Base-by-base conservation (phyloP, 2,113 vertebrate genomes). In the Seriola quinqueradiata region DNA sequence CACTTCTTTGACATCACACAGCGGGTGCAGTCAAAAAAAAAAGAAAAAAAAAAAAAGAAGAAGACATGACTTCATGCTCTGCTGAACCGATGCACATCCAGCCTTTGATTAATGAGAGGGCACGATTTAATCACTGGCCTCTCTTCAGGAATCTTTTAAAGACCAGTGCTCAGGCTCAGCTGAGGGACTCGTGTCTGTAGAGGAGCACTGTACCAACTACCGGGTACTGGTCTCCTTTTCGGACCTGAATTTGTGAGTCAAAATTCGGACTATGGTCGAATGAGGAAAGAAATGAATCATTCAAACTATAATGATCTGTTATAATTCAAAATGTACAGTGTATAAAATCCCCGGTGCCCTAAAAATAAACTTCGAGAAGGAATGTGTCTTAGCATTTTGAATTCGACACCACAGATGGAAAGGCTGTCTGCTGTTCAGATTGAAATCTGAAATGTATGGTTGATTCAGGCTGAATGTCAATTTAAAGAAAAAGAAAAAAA, bases 1-100 rank as follows among this genome's bases (percentile, higher is more conserved):
- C 42, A 36, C 16, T 32, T 75, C 76, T 86, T 72, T 85, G 73
- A 87, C 75, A 44, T 75, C 68, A 48, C 46, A 65, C 52, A 52
- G 72, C 42, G 55, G 73, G 40, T 2, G 8, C 42, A 52, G 65
- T 55, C 55, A 77, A 57, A 80, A 75, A 42, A 40, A 40, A 77
- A 57, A n/a, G n/a, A n/a, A 80, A 75, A 8, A 77, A 57, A 80
- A 75, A 38, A 38, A 38, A 1, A 38, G 8, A 38, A 52, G 32
- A 80, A 23, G 74, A 40, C 21, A 25, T 4, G 60, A 40, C 75
- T 82, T 75, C 10, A 70, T 46, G 83, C 72, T 80, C 52, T 9
- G 81, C 66, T 28, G 66, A 65, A 9, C 40, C 9, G 9, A 58
- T 36, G 32, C 21, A 59, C 71, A 54, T 34, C 32, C 42, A 17